Evolutionary conservation across 2,113 vertebrate genomes (phyloP).

Genomic region (Istiophorus platypterus): DNA sequence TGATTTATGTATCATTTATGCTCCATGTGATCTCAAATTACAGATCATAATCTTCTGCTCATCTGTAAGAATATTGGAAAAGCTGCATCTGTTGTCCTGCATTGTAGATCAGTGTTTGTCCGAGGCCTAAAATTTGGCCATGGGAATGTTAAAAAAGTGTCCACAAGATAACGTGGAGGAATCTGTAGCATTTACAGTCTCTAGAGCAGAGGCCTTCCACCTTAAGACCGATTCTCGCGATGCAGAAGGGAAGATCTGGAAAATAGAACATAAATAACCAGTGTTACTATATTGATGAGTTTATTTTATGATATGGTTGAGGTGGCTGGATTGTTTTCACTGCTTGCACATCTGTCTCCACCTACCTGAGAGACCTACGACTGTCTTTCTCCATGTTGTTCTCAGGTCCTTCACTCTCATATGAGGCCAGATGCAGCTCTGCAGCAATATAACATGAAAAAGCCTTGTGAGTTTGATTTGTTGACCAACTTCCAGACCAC

Average conservation of each 20-base stretch:
- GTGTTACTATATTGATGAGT: neutral
- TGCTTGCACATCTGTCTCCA: neutral
- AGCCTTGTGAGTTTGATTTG: neutral
- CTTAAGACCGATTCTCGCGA: conserved; percentile 78
- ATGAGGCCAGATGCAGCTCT: conserved; percentile 96
- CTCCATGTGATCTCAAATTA: conserved; percentile 18
- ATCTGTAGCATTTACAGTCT: conserved; percentile 51
- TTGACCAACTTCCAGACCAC: neutral
- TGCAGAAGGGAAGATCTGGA: conserved; percentile 81
- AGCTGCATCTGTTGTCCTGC: conserved; percentile 1
- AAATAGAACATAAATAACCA: neutral
- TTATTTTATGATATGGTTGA: neutral
- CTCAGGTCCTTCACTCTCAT: conserved; percentile 96
- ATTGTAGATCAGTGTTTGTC: neutral
- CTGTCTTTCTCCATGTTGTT: conserved; percentile 97
- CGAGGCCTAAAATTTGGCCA: conserved; percentile 1
- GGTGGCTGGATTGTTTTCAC: neutral
- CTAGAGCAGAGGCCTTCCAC: conserved; percentile 2
- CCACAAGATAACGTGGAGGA: conserved; percentile 2
- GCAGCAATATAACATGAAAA: conserved; percentile 59
- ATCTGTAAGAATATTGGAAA: conserved; percentile 8
- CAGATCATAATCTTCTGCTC: neutral
- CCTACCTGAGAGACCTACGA: conserved; percentile 94
- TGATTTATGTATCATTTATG: neutral
- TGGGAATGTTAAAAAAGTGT: conserved; percentile 5